Base-by-base conservation (phyloP, 2,888 invertebrate genomes). In the Volucella zonaria region DNA sequence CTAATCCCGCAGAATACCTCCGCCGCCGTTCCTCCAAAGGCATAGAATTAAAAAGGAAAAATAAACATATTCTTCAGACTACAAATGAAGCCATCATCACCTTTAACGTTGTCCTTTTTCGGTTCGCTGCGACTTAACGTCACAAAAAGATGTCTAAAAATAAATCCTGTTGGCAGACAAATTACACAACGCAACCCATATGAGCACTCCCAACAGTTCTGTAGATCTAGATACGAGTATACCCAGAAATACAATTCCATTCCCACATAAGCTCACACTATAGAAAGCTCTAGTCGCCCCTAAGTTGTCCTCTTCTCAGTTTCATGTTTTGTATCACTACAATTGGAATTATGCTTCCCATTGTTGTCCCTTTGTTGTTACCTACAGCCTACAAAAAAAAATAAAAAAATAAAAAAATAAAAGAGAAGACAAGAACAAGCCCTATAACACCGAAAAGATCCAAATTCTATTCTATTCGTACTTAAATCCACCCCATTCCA, bases 291-390 rank as follows among this genome's bases (percentile, higher is more conserved):
- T 15, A 14, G 23, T 47, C 40, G 14, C 31, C 31, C 31, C 31
- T 31, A 6, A 31, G 14, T 70, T 49, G 58, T 68, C 62, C 31
- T 31, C 31, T 31, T 62, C 15, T 47, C 64, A 68, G 62, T 70
- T 70, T 62, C 47, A 56, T 70, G 77, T 62, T 64, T 70, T 70
- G 47, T 78, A 70, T 78, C 70, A 64, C 51, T 15, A 77, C 68
- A 77, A 77, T 70, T 58, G 45, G 38, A 68, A 61, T 77, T 62
- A 68, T 77, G 52, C 47, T 47, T 52, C 15, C 47, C 52, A 62
- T 77, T 77, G 75, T 76, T 42, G 61, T 62, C 61, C 15, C 43
- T 70, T 77, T 68, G 52, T 66, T 66, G n/a, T 45, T 18, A 9
- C 15, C 15, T 15, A 52, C 12, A 11, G 18, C 11, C 31, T n/a